phyloP scores from a whole-genome alignment of 1,140 invertebrate genomes.

The Drosophila rufa region DNA sequence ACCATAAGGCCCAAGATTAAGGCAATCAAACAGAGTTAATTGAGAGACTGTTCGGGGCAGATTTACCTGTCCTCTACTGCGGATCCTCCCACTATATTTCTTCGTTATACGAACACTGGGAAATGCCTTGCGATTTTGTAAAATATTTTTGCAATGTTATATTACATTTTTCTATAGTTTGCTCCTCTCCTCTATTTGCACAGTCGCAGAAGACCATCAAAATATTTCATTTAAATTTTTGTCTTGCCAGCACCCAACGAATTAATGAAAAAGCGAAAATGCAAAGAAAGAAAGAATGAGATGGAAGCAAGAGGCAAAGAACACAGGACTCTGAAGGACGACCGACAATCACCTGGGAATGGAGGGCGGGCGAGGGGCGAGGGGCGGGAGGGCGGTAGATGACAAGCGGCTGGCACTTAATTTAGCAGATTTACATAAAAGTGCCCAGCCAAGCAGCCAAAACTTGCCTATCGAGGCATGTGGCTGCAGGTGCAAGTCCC shows the following conservation, averaged over 20 bases:
- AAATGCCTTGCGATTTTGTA: conserved; percentile 26
- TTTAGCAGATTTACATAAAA: conserved; percentile 79
- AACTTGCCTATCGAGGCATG: conserved; percentile 26
- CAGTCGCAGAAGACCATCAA: conserved; percentile 37
- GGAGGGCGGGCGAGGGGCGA: too few relatives aligned
- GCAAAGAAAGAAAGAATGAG: conserved; percentile 28
- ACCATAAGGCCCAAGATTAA: conserved; percentile 15
- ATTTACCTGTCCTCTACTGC: conserved; percentile 1
- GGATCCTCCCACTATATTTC: background rate
- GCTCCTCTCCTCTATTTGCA: conserved; percentile 26
- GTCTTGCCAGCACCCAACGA: conserved; percentile 43
- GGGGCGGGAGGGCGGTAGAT: conserved; percentile 10
- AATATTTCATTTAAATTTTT: conserved; percentile 77
- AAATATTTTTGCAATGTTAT: conserved; percentile 39
- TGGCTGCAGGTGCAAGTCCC: conserved; percentile 64
- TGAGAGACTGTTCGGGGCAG: conserved; percentile 10
- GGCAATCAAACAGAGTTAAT: conserved; percentile 37
- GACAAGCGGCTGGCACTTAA: conserved; percentile 73
- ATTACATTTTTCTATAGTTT: conserved; percentile 44
- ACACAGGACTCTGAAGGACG: conserved; percentile 25
- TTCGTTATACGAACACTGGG: conserved; percentile 5
- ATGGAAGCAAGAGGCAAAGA: conserved; percentile 43
- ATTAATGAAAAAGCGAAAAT: conserved; percentile 59
- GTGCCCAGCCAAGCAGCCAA: conserved; percentile 29
- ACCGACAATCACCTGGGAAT: conserved; percentile 16